phyloP scores from a whole-genome alignment of 2,113 vertebrate species.

The Sinocyclocheilus anophthalmus region DNA sequence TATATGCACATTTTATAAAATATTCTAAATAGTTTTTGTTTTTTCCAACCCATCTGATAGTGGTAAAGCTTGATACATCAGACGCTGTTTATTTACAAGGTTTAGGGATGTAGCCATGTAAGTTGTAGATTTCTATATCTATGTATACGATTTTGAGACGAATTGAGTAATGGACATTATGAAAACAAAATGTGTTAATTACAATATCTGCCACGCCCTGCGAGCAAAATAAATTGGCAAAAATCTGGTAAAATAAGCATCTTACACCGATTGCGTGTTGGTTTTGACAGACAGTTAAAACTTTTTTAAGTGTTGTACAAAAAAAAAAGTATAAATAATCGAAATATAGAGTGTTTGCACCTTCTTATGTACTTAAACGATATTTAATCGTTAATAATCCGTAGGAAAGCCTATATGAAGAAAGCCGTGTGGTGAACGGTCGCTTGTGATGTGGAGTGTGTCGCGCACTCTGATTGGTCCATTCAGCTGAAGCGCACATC shows the following conservation, averaged over 20 bases:
- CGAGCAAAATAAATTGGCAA: too few species aligned
- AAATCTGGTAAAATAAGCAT: neutral
- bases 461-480: slow-evolving; percentile 45
- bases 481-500: neutral
- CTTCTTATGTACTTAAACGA: neutral
- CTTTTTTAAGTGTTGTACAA: neutral
- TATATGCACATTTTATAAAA: neutral
- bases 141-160: too few species aligned
- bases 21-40: too few species aligned
- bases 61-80: too few species aligned
- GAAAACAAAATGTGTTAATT: too few species aligned
- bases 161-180: too few species aligned
- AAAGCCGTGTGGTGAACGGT: neutral
- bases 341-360: neutral
- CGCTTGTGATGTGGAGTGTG: neutral
- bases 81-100: too few species aligned
- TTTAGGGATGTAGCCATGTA: too few species aligned
- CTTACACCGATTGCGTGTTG: neutral
- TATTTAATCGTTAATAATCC: neutral
- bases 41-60: too few species aligned
- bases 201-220: too few species aligned
- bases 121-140: too few species aligned
- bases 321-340: too few species aligned
- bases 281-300: neutral
- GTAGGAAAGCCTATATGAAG: neutral